Percentiles rank a stretch among this genome's conserved stretches.
Evolutionary conservation across 2,888 invertebrate genomes (phyloP).

Genomic region (Hesperia comma): DNA sequence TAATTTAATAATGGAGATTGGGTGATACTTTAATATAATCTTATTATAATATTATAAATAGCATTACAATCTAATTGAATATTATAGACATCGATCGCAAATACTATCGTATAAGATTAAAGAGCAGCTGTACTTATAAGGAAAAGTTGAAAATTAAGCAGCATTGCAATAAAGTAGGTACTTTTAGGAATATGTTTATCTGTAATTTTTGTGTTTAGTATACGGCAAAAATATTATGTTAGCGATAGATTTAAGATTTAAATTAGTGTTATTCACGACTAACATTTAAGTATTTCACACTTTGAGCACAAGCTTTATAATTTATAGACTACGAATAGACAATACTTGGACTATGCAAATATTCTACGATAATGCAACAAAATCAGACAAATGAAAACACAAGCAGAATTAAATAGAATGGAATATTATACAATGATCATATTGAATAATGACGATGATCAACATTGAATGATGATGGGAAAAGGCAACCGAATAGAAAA

Average conservation of each 20-base stretch:
- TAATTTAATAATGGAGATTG: neutral
- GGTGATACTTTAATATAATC: neutral
- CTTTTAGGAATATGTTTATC: neutral
- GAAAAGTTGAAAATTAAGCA: neutral
- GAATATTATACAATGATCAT: neutral
- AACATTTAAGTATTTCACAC: too few relatives aligned
- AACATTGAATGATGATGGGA: neutral
- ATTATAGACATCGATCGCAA: neutral
- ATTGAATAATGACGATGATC: neutral
- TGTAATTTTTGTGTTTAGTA: neutral
- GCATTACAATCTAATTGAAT: neutral
- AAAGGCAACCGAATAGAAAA: conserved; percentile 38
- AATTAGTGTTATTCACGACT: too few relatives aligned
- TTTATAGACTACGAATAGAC: too few relatives aligned
- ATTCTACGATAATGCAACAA: too few relatives aligned
- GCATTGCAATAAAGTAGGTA: conserved; percentile 1
- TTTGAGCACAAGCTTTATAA: too few relatives aligned
- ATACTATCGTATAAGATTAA: neutral
- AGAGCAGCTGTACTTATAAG: too few relatives aligned
- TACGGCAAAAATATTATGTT: neutral
- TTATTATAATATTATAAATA: neutral
- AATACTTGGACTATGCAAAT: too few relatives aligned
- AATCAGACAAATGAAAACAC: too few relatives aligned
- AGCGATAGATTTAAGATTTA: too few relatives aligned
- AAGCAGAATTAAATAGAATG: neutral